phyloP scores from a whole-genome alignment of 2,113 vertebrate genomes.

The Mesoclemmys tuberculata region DNA sequence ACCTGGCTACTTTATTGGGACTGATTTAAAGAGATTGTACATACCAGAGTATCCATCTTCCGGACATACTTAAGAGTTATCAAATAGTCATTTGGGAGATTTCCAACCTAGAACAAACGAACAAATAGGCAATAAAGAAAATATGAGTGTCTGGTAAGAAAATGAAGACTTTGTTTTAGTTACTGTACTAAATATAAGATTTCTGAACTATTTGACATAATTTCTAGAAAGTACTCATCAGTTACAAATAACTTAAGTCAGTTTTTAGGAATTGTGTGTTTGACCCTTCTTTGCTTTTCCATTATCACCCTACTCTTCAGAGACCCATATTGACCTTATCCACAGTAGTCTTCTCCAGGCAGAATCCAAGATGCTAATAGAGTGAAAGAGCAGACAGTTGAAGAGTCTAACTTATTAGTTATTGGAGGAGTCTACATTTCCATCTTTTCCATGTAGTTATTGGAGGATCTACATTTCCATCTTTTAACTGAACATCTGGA shows the following conservation, averaged over 20 bases:
- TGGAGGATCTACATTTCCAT: background rate
- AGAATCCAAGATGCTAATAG: background rate
- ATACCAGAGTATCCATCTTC: constrained; percentile 83
- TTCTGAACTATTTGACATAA: background rate
- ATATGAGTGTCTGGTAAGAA: background rate
- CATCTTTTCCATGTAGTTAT: background rate
- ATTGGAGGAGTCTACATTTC: background rate
- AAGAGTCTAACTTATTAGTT: background rate
- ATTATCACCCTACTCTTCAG: background rate
- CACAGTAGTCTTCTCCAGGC: background rate
- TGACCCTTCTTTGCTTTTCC: background rate
- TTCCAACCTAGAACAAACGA: constrained; percentile 78
- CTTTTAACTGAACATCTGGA: background rate
- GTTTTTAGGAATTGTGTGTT: background rate
- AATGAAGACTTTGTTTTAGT: background rate
- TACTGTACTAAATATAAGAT: background rate
- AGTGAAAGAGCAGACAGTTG: background rate
- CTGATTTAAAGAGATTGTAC: constrained; percentile 63
- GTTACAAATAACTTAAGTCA: background rate
- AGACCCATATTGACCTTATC: background rate
- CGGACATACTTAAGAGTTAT: constrained; percentile 85
- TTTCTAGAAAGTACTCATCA: background rate
- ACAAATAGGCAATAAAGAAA: constrained; percentile 31
- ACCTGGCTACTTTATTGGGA: constrained; percentile 17
- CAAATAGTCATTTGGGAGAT: constrained; percentile 86